Evolutionary conservation across 2,113 vertebrate species (phyloP).

Genomic region (Catharus fuscescens): DNA sequence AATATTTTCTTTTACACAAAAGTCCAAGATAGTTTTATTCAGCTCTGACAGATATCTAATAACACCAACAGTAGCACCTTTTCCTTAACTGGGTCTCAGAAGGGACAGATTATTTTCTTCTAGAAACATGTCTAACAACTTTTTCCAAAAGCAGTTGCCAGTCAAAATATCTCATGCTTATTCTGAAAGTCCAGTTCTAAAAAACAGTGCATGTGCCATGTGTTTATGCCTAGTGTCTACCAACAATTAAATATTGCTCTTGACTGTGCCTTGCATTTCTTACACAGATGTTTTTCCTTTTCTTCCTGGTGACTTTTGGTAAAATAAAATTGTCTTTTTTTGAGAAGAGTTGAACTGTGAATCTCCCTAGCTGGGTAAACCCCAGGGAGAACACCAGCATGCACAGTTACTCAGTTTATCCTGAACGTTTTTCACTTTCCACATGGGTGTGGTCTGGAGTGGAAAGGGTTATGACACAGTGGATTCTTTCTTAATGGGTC

Average conservation of each 20-base stretch:
- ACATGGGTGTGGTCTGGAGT: rapidly evolving
- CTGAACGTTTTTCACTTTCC: background rate
- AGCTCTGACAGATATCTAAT: background rate
- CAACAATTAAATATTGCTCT: background rate
- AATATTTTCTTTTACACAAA: background rate
- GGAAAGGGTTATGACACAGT: background rate
- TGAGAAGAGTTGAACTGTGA: background rate
- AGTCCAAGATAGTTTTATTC: background rate
- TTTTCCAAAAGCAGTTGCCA: background rate
- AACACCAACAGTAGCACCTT: background rate
- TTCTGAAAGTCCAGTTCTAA: background rate
- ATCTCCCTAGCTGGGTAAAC: background rate
- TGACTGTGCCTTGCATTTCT: background rate
- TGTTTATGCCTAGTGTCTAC: background rate
- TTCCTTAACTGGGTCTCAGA: background rate
- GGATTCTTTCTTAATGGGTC: background rate
- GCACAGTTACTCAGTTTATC: background rate
- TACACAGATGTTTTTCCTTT: background rate
- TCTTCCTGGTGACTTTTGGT: background rate
- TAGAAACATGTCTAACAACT: background rate
- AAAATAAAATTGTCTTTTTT: background rate
- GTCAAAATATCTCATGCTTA: background rate
- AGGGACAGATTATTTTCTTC: background rate
- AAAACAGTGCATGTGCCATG: background rate
- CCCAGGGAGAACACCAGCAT: background rate